These are phyloP conservation scores for Mastigias papua DNA, from an alignment of 30 jellyfish, hydroid and myxozoan genomes.

Conservation along the genomic window DNA sequence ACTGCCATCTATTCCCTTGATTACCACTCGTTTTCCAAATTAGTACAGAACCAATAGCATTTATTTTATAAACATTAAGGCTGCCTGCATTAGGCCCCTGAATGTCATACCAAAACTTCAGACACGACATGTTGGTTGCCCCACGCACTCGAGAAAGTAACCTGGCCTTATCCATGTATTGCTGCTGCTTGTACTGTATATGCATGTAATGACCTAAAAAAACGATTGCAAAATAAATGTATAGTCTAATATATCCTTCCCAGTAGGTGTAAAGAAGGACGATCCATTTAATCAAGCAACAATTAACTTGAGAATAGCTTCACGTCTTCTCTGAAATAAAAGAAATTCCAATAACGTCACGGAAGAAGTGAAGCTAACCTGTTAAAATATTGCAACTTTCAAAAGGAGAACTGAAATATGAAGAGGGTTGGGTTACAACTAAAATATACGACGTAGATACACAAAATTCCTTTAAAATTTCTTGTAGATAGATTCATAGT, in stretches of 20 bases:
- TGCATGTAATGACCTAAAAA: not conserved
- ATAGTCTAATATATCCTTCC: not conserved
- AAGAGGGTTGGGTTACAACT: too few species aligned
- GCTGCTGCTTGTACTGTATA: not conserved
- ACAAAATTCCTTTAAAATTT: too few species aligned
- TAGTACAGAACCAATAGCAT: not conserved
- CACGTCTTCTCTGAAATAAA: too few species aligned
- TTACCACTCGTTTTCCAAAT: constrained; percentile 3
- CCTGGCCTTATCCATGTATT: not conserved
- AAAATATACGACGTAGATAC: too few species aligned
- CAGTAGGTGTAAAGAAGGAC: too few species aligned
- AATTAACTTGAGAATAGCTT: too few species aligned
- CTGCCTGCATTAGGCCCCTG: not conserved
- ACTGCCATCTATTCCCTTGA: constrained; percentile 1
- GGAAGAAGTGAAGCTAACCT: too few species aligned
- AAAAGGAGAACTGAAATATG: too few species aligned
- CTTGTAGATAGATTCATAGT: too few species aligned
- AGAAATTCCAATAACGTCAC: too few species aligned
- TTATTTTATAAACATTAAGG: not conserved
- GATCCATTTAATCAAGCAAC: too few species aligned
- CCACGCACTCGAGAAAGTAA: not conserved
- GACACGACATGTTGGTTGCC: not conserved
- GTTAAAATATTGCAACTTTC: too few species aligned
- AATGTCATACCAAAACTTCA: constrained; percentile 13
- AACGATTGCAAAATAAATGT: not conserved